A percentile compares a stretch with the other conserved stretches of the same genome.
These are phyloP conservation scores for Bombyx huttoni DNA, from an alignment of 2,888 invertebrate genomes.

Conservation along the genomic window DNA sequence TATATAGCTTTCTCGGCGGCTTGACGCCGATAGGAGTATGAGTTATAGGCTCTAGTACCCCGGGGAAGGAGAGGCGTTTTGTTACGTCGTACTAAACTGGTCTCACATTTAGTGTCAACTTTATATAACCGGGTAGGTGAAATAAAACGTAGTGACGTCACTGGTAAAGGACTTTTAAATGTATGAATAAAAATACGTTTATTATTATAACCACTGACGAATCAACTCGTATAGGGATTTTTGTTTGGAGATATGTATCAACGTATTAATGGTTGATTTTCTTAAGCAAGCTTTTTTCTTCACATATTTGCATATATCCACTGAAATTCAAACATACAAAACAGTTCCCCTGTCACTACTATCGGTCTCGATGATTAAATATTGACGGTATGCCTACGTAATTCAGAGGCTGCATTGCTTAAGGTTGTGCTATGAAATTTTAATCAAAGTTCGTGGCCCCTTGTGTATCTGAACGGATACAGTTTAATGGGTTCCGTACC, in stretches of 20 bases:
- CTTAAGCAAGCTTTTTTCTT: too few relatives aligned
- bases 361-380: constrained; percentile 45
- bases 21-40: constrained; percentile 57
- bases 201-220: too few relatives aligned
- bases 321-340: background rate
- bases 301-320: too few relatives aligned
- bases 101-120: constrained; percentile 18
- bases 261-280: too few relatives aligned
- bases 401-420: constrained; percentile 47
- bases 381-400: constrained; percentile 42
- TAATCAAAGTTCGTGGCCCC: constrained; percentile 62
- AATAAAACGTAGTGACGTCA: background rate
- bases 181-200: too few relatives aligned
- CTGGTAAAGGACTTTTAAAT: too few relatives aligned
- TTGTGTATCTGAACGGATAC: constrained; percentile 34
- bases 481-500: constrained; percentile 22
- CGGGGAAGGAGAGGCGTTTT: constrained; percentile 40
- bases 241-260: too few relatives aligned
- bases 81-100: constrained; percentile 31
- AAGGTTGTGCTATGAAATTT: constrained; percentile 60
- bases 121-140: background rate
- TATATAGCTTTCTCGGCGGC: constrained; percentile 56
- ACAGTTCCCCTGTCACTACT: constrained; percentile 16
- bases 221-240: too few relatives aligned
- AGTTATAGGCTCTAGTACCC: constrained; percentile 47